Percentiles rank a stretch among this genome's conserved stretches.
Conservation (phyloP, 2,888 invertebrate genomes). For the Hydrotaea cyrtoneurina region DNA sequence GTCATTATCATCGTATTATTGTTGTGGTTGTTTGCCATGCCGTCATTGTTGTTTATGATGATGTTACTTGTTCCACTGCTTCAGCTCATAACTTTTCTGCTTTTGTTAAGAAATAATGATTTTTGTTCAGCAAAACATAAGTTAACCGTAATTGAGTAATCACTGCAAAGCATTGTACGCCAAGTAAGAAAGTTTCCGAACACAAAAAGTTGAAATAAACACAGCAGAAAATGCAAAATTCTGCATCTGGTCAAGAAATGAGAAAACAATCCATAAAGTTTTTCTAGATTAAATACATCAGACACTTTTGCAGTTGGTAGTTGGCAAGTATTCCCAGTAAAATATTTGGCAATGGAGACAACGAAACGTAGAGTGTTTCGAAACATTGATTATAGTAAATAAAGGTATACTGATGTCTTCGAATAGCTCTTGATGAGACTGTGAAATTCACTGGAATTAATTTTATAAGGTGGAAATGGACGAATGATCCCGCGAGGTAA, state of each 20-base stretch:
- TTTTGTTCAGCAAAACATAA: slow-evolving; percentile 60
- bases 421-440: no score
- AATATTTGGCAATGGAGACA: slow-evolving; percentile 2
- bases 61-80: slow-evolving; percentile 32
- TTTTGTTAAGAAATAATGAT: slow-evolving; percentile 40
- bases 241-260: slow-evolving; percentile 63
- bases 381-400: no score
- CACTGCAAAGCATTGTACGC: slow-evolving; percentile 44
- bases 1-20: not conserved
- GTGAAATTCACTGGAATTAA: no score
- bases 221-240: slow-evolving; percentile 14
- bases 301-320: not conserved
- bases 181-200: slow-evolving; percentile 14
- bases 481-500: no score
- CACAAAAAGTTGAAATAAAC: not conserved
- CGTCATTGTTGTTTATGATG: slow-evolving; percentile 49
- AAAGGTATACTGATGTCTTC: no score
- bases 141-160: slow-evolving; percentile 64
- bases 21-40: not conserved
- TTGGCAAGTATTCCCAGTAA: not conserved
- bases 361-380: no score
- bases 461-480: no score
- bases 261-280: not conserved
- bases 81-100: slow-evolving; percentile 5
- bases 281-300: not conserved